Percentiles rank a stretch among this genome's conserved stretches.
Conservation (phyloP, 2,797 vertebrate species). For the Muscicapa striata region DNA sequence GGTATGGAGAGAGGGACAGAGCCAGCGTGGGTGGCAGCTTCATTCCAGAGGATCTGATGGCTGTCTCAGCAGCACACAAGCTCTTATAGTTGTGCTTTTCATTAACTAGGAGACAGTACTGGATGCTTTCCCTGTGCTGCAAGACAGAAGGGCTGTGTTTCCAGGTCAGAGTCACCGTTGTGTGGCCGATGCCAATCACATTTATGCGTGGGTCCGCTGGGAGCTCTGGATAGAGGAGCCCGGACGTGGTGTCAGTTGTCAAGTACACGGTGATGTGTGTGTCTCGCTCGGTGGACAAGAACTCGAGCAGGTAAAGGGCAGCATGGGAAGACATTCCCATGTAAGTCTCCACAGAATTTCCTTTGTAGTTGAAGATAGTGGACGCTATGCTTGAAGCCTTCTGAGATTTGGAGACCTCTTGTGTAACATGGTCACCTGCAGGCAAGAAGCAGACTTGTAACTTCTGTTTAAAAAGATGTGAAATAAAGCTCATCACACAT, state of each 20-base stretch:
- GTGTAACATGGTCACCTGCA: constrained; percentile 27
- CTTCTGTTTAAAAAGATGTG: background rate
- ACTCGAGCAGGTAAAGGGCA: constrained; percentile 83
- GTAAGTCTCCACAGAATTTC: constrained; percentile 82
- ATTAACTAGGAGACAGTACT: constrained; percentile 88
- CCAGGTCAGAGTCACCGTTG: constrained; percentile 89
- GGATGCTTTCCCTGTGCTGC: constrained; percentile 70
- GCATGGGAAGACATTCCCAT: constrained; percentile 73
- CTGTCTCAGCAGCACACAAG: constrained; percentile 83
- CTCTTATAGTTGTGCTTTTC: constrained; percentile 85
- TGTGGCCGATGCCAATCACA: constrained; percentile 82
- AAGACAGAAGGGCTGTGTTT: constrained; percentile 81
- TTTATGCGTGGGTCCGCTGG: constrained; percentile 84
- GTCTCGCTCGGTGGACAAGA: constrained; percentile 81
- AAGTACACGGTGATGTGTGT: constrained; percentile 82
- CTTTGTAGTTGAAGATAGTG: constrained; percentile 83
- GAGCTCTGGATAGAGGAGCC: constrained; percentile 81
- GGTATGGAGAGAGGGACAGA: constrained; percentile 54
- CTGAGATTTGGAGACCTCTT: constrained; percentile 62
- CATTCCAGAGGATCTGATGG: constrained; percentile 53
- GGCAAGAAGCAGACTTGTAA: background rate
- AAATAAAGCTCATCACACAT: background rate
- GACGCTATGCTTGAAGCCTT: constrained; percentile 74
- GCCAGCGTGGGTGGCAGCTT: background rate
- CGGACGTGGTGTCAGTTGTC: constrained; percentile 75